These are phyloP conservation scores for Copidosoma floridanum DNA, from an alignment of 1,140 invertebrate species.

Conservation along the genomic window DNA sequence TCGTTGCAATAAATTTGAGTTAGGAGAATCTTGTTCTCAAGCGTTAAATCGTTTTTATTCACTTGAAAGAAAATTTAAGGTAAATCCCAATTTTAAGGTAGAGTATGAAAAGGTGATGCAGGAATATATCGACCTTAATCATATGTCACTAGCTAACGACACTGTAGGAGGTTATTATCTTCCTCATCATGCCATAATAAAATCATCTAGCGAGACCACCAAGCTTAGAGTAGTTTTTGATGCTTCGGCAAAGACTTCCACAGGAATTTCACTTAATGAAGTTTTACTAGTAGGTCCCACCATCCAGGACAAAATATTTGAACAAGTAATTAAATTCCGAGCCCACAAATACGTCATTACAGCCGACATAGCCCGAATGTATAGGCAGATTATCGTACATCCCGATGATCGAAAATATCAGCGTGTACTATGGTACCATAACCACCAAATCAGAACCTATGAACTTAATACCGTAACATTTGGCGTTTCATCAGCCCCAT, in stretches of 20 bases:
- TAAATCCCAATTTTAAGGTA: not conserved
- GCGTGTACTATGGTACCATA: constrained; percentile 23
- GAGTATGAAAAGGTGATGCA: not conserved
- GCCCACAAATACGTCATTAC: constrained; percentile 26
- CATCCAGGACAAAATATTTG: constrained; percentile 25
- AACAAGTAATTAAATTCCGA: constrained; percentile 24
- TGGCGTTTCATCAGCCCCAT: constrained; percentile 8
- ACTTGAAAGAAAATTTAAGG: not conserved
- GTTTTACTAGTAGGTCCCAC: constrained; percentile 27
- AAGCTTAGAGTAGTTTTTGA: constrained; percentile 36
- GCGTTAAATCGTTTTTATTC: not conserved
- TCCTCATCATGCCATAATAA: constrained; percentile 1
- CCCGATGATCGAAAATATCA: constrained; percentile 25
- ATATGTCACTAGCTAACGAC: not conserved
- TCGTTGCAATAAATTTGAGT: not conserved
- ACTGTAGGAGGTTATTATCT: not conserved
- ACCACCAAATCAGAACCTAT: not conserved
- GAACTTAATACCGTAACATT: constrained; percentile 20
- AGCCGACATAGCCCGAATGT: constrained; percentile 36
- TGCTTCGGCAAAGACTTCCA: constrained; percentile 35
- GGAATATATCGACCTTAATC: not conserved
- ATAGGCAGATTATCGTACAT: constrained; percentile 27
- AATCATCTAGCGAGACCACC: not conserved
- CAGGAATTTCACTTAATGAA: constrained; percentile 40
- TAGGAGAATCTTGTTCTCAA: not conserved